Conservation (phyloP, 2,888 invertebrate species). For the Homarus gammarus region DNA sequence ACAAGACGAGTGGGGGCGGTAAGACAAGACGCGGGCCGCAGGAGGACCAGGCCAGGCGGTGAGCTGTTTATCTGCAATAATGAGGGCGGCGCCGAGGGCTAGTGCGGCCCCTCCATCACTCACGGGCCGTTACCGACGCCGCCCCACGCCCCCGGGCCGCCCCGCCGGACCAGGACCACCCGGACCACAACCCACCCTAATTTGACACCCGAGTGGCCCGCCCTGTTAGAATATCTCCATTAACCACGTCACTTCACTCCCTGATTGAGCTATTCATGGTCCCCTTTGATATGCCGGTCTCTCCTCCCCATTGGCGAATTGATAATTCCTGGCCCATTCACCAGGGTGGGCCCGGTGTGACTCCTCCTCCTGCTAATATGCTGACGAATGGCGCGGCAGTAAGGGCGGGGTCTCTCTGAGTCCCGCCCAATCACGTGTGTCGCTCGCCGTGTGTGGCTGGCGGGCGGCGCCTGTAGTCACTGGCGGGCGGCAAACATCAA, state of each 20-base stretch:
- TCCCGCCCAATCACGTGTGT: conserved; percentile 70
- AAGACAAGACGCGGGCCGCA: neutral
- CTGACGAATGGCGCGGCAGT: neutral
- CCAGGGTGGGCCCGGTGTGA: neutral
- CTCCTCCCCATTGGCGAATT: conserved; percentile 75
- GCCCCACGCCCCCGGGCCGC: conserved; percentile 49
- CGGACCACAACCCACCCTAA: conserved; percentile 72
- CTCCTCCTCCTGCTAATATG: conserved; percentile 20
- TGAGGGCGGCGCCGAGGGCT: conserved; percentile 61
- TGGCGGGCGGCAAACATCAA: conserved; percentile 75
- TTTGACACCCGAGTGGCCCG: conserved; percentile 73
- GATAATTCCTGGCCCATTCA: conserved; percentile 69
- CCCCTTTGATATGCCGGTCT: conserved; percentile 74
- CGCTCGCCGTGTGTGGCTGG: conserved; percentile 75
- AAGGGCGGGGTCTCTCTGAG: conserved; percentile 34
- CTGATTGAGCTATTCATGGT: conserved; percentile 76
- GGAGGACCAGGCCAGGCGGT: conserved; percentile 19
- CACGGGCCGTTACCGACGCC: conserved; percentile 69
- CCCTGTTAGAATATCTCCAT: conserved; percentile 76
- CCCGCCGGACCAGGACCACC: conserved; percentile 53
- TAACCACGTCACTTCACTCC: conserved; percentile 76
- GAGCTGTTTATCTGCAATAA: conserved; percentile 69
- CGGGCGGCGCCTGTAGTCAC: conserved; percentile 64
- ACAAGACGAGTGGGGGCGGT: neutral
- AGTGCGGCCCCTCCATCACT: conserved; percentile 68